These are phyloP conservation scores for Carassius auratus DNA, from an alignment of 2,113 vertebrate species.

Conservation along the genomic window DNA sequence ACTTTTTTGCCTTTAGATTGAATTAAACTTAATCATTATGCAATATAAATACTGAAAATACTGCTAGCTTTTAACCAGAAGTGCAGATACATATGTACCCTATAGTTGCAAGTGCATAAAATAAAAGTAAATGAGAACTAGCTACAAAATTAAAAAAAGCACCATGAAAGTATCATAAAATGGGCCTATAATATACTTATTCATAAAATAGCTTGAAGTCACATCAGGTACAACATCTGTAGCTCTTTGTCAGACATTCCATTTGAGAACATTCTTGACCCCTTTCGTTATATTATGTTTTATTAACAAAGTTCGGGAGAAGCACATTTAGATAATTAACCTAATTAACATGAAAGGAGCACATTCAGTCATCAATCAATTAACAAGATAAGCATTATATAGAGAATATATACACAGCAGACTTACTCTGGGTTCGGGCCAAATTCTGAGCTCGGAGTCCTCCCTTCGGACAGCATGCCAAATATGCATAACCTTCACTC, in stretches of 20 bases:
- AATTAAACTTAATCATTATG: not conserved
- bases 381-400: too few species aligned
- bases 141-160: not conserved
- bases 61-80: not conserved
- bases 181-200: not conserved
- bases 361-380: too few species aligned
- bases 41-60: not conserved
- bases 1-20: not conserved
- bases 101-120: not conserved
- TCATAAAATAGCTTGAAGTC: too few species aligned
- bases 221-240: not conserved
- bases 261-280: not conserved
- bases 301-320: too few species aligned
- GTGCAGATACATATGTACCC: not conserved
- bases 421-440: too few species aligned
- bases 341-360: too few species aligned
- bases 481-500: too few species aligned
- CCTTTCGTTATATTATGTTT: not conserved
- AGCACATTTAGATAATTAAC: too few species aligned
- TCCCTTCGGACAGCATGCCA: too few species aligned
- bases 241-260: not conserved
- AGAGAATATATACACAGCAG: too few species aligned
- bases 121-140: too few species aligned
- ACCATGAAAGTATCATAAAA: not conserved
- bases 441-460: too few species aligned